phyloP scores from a whole-genome alignment of 92 coral and sea anemone species.

The Epizoanthus fatuus region DNA sequence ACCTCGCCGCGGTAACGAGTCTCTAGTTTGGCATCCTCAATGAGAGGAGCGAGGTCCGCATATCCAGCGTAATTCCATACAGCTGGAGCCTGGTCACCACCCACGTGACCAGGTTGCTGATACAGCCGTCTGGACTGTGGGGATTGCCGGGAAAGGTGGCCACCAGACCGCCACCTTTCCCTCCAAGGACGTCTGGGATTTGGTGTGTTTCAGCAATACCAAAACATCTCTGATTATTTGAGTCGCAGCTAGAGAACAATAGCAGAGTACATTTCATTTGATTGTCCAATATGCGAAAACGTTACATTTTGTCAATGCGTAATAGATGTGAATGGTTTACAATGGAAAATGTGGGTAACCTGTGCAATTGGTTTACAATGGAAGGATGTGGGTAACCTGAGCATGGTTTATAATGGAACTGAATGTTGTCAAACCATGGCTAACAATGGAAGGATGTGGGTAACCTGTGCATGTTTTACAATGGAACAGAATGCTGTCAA shows the following conservation, averaged over 20 bases:
- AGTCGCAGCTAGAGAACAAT: background rate
- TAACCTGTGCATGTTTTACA: too few species aligned
- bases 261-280: background rate
- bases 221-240: constrained; percentile 3
- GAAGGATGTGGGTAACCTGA: background rate
- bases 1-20: too few species aligned
- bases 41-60: constrained; percentile 1
- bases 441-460: too few species aligned
- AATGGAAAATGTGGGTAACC: background rate
- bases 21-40: background rate
- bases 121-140: background rate
- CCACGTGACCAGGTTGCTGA: background rate
- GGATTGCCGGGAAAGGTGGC: background rate
- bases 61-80: background rate
- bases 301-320: too few species aligned
- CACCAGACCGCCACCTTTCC: constrained; percentile 6
- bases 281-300: too few species aligned
- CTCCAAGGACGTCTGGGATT: constrained; percentile 4
- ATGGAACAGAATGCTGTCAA: too few species aligned
- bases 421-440: too few species aligned
- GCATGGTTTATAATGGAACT: background rate
- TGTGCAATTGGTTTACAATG: background rate
- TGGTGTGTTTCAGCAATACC: constrained; percentile 13
- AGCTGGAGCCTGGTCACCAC: background rate
- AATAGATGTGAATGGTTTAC: background rate